Base-by-base conservation (phyloP, 2,888 invertebrate species). In the Villa cingulata region DNA sequence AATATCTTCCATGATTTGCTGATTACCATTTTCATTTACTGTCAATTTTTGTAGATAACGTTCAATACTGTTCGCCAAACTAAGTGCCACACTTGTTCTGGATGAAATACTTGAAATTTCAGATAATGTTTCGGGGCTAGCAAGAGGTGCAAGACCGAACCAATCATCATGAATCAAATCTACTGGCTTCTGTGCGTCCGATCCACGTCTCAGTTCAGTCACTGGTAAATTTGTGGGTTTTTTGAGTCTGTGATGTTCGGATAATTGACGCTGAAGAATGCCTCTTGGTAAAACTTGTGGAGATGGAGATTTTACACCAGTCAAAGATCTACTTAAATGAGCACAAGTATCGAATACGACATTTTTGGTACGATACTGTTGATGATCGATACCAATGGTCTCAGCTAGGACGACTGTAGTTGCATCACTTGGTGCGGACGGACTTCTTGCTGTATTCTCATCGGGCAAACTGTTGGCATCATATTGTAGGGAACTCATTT, bases 101-200 rank as follows among this genome's bases (percentile, higher is more conserved):
- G 85, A 83, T 56, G 80, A 79, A 46, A 83, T 76, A 61, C 84
- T 83, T 3, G 85, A 85, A n/a, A 83, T 76, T 62, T 86, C 86
- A 1, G 85, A 86, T 15, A 88, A 66, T 1, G 84, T 85, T 63
- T 88, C 87, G 0, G 87, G 86, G 45, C 86, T 85, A 12, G 88
- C 88, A 19, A 88, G 62, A 0, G 88, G 87, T 0, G 87, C 88
- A 51, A 79, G 66, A 1, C 81, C 78, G 53, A 77, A 72, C 78
- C 80, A 80, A 56, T 79, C 79, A 55, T 80, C 79, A 55, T 76
- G 75, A 39, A 76, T 70, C 23, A 77, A 60, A 55, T 77, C 76
- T 3, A 74, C 63, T 52, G 68, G 69, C 32, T 59, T 55, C 42
- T 55, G 50, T 29, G 55, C 54, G 53, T 61, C 61, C 16, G 68